A percentile compares a stretch with the other conserved stretches of the same genome.
Conservation (phyloP, 2,113 vertebrate species). For the Nothoprocta perdicaria region DNA sequence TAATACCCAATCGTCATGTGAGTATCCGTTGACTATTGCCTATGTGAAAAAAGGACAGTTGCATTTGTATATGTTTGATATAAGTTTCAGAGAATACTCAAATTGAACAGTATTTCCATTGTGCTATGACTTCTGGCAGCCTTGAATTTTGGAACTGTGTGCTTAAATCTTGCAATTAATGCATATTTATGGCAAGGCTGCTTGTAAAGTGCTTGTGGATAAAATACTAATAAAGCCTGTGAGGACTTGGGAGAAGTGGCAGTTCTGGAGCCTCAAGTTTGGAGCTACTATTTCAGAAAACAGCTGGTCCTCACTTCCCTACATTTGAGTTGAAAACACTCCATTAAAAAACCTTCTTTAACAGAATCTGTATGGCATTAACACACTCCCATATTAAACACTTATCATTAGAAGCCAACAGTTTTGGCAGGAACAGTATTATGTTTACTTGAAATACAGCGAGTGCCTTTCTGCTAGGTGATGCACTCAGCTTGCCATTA, state of each 20-base stretch:
- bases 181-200: not conserved
- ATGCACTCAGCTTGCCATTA: conserved; percentile 13
- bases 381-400: not conserved
- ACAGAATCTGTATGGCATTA: not conserved
- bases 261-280: not conserved
- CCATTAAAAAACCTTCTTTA: not conserved
- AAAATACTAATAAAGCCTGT: not conserved
- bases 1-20: accelerated
- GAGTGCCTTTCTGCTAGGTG: conserved; percentile 27
- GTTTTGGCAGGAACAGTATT: not conserved
- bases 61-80: not conserved
- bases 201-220: not conserved
- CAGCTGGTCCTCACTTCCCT: not conserved
- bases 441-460: not conserved
- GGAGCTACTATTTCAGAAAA: not conserved
- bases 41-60: not conserved
- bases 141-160: not conserved
- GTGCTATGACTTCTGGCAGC: too few relatives aligned
- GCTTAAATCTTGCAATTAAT: not conserved
- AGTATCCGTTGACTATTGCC: not conserved
- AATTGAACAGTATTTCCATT: not conserved
- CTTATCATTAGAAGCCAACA: not conserved
- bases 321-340: not conserved
- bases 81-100: not conserved
- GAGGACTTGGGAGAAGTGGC: not conserved